phyloP scores from a whole-genome alignment of 2,113 vertebrate species.

The Syrmaticus mikado region DNA sequence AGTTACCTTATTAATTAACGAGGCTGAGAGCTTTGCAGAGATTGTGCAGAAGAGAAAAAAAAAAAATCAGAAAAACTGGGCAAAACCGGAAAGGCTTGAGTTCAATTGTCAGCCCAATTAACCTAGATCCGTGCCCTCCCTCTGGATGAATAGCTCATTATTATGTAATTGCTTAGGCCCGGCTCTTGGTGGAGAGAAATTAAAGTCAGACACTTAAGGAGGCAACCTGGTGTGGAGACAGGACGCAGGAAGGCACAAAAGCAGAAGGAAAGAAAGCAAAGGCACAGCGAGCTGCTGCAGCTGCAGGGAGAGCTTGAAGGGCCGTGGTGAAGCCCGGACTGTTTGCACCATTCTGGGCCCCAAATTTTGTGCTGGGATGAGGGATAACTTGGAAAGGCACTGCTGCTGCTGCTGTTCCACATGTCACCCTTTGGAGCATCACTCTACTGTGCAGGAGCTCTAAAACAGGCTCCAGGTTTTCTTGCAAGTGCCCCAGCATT shows the following conservation, averaged over 20 bases:
- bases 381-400: background rate
- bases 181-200: slow-evolving; percentile 57
- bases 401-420: background rate
- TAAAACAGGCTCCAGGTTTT: background rate
- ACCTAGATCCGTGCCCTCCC: slow-evolving; percentile 49
- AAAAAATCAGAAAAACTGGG: slow-evolving; percentile 46
- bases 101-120: slow-evolving; percentile 69
- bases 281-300: background rate
- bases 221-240: background rate
- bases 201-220: slow-evolving; percentile 61
- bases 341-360: background rate
- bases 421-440: background rate
- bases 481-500: background rate
- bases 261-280: background rate
- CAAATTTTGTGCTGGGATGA: background rate
- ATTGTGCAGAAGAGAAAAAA: background rate
- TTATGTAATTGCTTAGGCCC: slow-evolving; percentile 51
- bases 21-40: slow-evolving; percentile 49
- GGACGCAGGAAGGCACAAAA: background rate
- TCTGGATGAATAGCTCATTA: slow-evolving; percentile 55
- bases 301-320: background rate
- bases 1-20: slow-evolving; percentile 69
- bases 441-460: background rate
- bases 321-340: background rate
- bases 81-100: slow-evolving; percentile 58